These are phyloP conservation scores for Trichechus manatus DNA, from an alignment of 2,113 vertebrate species.

Conservation along the genomic window DNA sequence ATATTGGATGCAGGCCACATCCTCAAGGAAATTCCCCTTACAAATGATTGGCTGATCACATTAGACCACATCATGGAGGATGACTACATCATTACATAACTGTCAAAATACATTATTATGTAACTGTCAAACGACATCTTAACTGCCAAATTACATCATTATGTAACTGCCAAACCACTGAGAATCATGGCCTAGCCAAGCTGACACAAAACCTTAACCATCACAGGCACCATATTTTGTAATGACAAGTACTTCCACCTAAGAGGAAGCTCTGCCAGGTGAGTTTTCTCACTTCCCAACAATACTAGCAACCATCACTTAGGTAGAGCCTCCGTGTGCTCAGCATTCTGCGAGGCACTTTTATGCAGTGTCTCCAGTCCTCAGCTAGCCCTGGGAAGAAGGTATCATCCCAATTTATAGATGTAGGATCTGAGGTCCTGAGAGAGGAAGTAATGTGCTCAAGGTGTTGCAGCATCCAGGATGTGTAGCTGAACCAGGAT, in stretches of 20 bases:
- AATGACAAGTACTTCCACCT: background rate
- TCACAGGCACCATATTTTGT: background rate
- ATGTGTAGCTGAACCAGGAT: background rate
- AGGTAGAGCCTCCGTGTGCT: background rate
- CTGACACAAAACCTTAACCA: too few relatives aligned
- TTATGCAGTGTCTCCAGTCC: background rate
- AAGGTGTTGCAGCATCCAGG: background rate
- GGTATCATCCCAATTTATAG: background rate
- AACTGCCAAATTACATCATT: too few relatives aligned
- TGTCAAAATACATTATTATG: too few relatives aligned
- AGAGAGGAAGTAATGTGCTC: background rate
- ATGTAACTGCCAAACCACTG: too few relatives aligned
- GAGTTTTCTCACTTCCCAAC: background rate
- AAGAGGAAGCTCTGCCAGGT: background rate
- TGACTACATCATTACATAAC: too few relatives aligned
- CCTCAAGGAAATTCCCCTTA: too few relatives aligned
- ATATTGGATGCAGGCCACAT: too few relatives aligned
- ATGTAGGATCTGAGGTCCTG: background rate
- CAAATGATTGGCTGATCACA: too few relatives aligned
- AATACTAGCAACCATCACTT: background rate
- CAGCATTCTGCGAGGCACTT: background rate
- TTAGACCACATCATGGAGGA: too few relatives aligned
- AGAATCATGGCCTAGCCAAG: too few relatives aligned
- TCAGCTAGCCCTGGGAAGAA: background rate
- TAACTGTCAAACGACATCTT: too few relatives aligned